Percentiles rank a stretch among this genome's conserved stretches.
These are phyloP conservation scores for Micromesistius poutassou DNA, from an alignment of 2,797 vertebrate genomes.

Conservation along the genomic window DNA sequence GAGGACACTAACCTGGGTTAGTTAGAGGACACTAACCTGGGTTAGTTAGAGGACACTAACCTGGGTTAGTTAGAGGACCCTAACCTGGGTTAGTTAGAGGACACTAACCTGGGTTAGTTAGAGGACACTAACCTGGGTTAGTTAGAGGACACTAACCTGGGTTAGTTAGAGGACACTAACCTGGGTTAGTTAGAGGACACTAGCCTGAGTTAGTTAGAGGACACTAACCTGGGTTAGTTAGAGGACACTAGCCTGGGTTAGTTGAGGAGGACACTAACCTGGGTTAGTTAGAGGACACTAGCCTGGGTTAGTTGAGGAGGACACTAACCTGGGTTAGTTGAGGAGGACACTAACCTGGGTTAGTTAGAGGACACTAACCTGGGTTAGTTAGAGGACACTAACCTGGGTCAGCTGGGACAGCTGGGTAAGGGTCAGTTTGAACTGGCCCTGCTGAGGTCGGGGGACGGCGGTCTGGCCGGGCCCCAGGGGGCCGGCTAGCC, in stretches of 20 bases:
- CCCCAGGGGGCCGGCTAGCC: slow-evolving; percentile 64
- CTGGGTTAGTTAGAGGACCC: background rate
- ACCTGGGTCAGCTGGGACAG: slow-evolving; percentile 91
- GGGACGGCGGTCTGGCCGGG: slow-evolving; percentile 68
- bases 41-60: background rate
- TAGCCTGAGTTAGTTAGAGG: background rate
- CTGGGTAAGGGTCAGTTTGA: slow-evolving; percentile 93
- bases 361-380: background rate
- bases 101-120: no score
- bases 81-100: no score
- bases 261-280: background rate
- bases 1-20: background rate
- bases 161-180: background rate
- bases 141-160: background rate
- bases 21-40: background rate
- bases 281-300: background rate
- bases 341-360: background rate
- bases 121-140: background rate
- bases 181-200: background rate
- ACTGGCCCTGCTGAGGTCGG: slow-evolving; percentile 85
- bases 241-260: background rate
- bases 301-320: background rate
- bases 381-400: slow-evolving; percentile 25
- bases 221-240: background rate
- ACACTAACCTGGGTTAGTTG: background rate